Conservation (phyloP, 2,797 vertebrate species). For the Ptychobarbus kaznakovi region DNA sequence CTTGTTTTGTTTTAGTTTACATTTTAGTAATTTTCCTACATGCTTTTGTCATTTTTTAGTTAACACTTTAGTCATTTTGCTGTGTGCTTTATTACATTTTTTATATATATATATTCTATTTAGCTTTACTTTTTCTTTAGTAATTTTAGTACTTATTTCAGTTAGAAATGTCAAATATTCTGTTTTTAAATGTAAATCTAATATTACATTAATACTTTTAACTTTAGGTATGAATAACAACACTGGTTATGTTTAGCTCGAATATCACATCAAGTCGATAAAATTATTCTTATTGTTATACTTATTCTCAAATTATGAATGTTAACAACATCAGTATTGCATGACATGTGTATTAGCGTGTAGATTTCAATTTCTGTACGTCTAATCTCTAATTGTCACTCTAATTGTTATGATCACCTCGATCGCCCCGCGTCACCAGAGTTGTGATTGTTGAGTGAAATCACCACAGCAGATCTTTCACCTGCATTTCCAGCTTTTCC, state of each 20-base stretch:
- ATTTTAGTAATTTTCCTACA: background rate
- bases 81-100: background rate
- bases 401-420: too few species aligned
- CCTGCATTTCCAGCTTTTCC: conserved; percentile 24
- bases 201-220: background rate
- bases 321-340: too few species aligned
- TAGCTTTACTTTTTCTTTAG: background rate
- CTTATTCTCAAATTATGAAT: too few species aligned
- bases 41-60: background rate
- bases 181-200: background rate
- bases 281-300: too few species aligned
- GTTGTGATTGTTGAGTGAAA: background rate
- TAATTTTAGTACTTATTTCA: background rate
- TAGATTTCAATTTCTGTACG: too few species aligned
- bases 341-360: too few species aligned
- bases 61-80: background rate
- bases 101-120: too few species aligned
- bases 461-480: conserved; percentile 24
- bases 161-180: too few species aligned
- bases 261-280: too few species aligned
- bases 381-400: too few species aligned
- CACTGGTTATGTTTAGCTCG: background rate
- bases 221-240: background rate
- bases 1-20: too few species aligned
- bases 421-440: background rate